Conservation (phyloP, 1,140 invertebrate genomes). For the Drosophila leontia region DNA sequence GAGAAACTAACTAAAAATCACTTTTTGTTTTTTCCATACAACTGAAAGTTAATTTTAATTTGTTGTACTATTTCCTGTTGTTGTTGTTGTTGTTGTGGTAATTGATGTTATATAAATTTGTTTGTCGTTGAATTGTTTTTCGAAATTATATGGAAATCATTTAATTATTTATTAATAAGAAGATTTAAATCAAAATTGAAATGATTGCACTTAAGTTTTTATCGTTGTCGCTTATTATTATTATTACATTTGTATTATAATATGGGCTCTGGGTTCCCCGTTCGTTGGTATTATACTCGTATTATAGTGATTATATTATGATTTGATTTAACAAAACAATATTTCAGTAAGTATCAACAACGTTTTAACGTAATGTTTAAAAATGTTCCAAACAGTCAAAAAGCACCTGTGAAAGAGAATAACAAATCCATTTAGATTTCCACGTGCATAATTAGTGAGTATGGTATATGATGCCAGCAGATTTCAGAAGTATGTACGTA, state of each 20-base stretch:
- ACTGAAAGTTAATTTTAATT: constrained; percentile 77
- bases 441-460: background rate
- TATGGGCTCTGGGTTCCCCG: constrained; percentile 39
- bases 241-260: constrained; percentile 68
- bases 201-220: constrained; percentile 77
- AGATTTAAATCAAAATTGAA: constrained; percentile 68
- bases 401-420: constrained; percentile 73
- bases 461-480: background rate
- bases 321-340: constrained; percentile 77
- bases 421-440: constrained; percentile 32
- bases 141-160: constrained; percentile 60
- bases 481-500: background rate
- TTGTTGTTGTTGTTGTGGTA: constrained; percentile 30
- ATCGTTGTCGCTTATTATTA: constrained; percentile 47
- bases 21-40: constrained; percentile 79
- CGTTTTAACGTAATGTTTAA: constrained; percentile 85
- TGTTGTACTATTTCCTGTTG: constrained; percentile 64
- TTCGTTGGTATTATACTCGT: constrained; percentile 48
- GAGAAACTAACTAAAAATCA: constrained; percentile 85
- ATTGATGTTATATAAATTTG: constrained; percentile 34
- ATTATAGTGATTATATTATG: constrained; percentile 62
- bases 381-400: constrained; percentile 85
- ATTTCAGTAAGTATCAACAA: constrained; percentile 85
- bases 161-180: constrained; percentile 31
- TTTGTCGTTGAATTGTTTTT: constrained; percentile 63